Evolutionary conservation across 1,140 invertebrate species (phyloP).

Genomic region (Amyelois transitella): DNA sequence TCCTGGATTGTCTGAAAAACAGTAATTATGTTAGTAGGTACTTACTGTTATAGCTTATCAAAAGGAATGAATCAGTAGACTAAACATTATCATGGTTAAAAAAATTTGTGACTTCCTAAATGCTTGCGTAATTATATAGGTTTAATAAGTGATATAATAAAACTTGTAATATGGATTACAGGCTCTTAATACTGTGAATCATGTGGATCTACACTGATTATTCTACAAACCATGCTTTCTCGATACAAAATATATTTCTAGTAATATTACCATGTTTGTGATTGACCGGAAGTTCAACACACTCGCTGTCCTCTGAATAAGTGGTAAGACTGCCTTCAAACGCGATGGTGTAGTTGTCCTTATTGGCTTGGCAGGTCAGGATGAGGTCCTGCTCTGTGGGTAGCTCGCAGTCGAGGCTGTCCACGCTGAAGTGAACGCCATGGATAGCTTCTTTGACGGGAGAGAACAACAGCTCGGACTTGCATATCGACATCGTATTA

Average conservation of each 20-base stretch:
- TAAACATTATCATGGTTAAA: background rate
- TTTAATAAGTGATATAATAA: too few species aligned
- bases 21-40: constrained; percentile 13
- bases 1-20: constrained; percentile 67
- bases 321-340: constrained; percentile 91
- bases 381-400: constrained; percentile 86
- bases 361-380: constrained; percentile 91
- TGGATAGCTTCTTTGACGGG: constrained; percentile 88
- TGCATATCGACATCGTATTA: constrained; percentile 89
- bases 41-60: constrained; percentile 26
- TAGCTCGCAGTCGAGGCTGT: constrained; percentile 90
- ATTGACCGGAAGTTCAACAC: constrained; percentile 63
- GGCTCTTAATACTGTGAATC: background rate
- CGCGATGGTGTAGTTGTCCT: constrained; percentile 95
- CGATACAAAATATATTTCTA: background rate
- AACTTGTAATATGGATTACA: too few species aligned
- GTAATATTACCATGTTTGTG: constrained; percentile 59
- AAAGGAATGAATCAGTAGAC: constrained; percentile 2
- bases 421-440: constrained; percentile 88
- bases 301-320: constrained; percentile 87
- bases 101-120: too few species aligned
- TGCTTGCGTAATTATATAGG: too few species aligned
- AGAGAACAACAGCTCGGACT: constrained; percentile 91
- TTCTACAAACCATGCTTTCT: background rate
- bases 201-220: background rate